Base-by-base conservation (phyloP, 2,797 vertebrate species). In the Halcyon leucocephala region DNA sequence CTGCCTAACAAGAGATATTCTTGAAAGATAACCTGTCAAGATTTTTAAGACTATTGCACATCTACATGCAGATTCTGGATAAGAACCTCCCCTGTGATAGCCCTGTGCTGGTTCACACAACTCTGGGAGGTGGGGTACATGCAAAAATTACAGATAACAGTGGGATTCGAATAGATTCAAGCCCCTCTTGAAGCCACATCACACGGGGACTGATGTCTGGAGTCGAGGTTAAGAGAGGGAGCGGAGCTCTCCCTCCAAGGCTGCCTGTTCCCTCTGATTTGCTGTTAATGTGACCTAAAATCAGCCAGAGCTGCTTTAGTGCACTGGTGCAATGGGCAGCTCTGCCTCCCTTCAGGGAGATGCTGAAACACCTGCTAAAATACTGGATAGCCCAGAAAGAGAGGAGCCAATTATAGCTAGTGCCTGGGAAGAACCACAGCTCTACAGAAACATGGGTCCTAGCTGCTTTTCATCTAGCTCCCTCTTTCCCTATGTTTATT, bases 271-370 rank as follows among this genome's bases (percentile, higher is more conserved):
- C 41, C 28, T 66, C 73, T 35, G 31, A 28, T 78, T 37, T 61
- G 46, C 78, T 72, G 42, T 41, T 82, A n/a, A 57, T 8, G 64
- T 80, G 84, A 89, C 84, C 82, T 48, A 66, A 91, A 93, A 96
- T 65, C 80, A 33, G 42, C 1, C 12, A 3, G 66, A 82, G 60
- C 60, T 42, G 76, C 90, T 84, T 16, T 8, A 78, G 81, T 51
- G 49, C n/a, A 2, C 37, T 29, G 42, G 55, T 52, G 81, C 76
- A 16, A 16, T 5, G 81, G 58, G 78, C 71, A 79, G 78, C 74
- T 73, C 74, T 49, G 78, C 55, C 39, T 66, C 39, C 48, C 82
- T 69, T 62, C 3, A 1, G 67, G 83, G 72, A 86, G 55, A 48
- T 39, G 13, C 54, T 3, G 20, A 15, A 46, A 35, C 80, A 61